Evolutionary conservation across 2,113 vertebrate species (phyloP).

Genomic region (Pterophyllum scalare): DNA sequence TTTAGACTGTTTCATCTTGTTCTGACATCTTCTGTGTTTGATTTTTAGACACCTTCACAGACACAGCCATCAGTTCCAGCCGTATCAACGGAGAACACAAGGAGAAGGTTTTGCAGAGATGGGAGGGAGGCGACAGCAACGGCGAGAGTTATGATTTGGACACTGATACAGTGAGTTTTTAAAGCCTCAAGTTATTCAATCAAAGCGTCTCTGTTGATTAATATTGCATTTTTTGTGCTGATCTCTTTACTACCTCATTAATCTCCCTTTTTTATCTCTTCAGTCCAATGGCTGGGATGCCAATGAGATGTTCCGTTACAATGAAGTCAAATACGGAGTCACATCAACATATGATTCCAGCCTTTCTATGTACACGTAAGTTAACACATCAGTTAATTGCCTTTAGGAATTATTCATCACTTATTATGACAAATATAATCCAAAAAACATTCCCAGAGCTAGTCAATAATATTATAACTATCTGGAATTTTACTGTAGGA

Average conservation of each 20-base stretch:
- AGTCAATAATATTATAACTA: not conserved
- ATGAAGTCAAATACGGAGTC: constrained; percentile 91
- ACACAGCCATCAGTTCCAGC: constrained; percentile 87
- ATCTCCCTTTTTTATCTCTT: not conserved
- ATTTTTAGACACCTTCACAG: constrained; percentile 88
- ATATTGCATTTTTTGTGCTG: not conserved
- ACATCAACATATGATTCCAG: constrained; percentile 94
- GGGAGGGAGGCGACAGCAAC: constrained; percentile 91
- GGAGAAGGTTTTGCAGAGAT: constrained; percentile 91
- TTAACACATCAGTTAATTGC: not conserved
- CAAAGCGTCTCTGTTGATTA: not conserved
- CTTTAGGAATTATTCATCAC: not conserved
- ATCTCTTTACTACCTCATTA: not conserved
- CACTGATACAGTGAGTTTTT: constrained; percentile 84
- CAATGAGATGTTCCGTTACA: constrained; percentile 94
- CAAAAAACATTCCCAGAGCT: not conserved
- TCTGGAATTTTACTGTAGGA: not conserved
- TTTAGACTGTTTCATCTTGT: not conserved
- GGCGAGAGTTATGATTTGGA: constrained; percentile 91
- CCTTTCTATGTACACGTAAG: constrained; percentile 93
- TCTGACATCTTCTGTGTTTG: not conserved
- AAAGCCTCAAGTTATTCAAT: too few species aligned
- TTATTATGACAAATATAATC: not conserved
- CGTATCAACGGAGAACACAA: constrained; percentile 92
- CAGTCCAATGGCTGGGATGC: constrained; percentile 95